Base-by-base conservation (phyloP, 2,888 invertebrate genomes). In the Agrotis ipsilon region DNA sequence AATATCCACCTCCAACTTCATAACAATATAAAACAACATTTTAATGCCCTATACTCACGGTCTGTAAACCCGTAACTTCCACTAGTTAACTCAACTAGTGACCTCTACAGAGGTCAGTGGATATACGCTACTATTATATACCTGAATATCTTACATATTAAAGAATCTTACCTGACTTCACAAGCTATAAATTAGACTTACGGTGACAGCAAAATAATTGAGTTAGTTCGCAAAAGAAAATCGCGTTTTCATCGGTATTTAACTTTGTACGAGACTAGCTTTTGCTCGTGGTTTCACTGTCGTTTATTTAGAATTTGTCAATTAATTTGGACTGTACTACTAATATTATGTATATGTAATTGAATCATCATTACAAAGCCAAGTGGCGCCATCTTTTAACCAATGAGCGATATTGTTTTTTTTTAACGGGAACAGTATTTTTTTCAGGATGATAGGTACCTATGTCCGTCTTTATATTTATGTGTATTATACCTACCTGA, bases 11-110 rank as follows among this genome's bases (percentile, higher is more conserved):
- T 49, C 39, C 24, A 59, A 43, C 58, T 61, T 52, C 39, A 58
- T 58, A n/a, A 19, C 9, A 19, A 48, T 18, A 51, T 64, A 45
- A 60, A 45, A 4, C 72, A 39, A n/a, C 45, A 16, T 52, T 69
- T 71, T 68, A 69, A 66, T 55, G 66, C 39, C 13, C 32, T 19
- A 57, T 49, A n/a, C n/a, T 68, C 54, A 61, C 19, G 55, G 54
- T 55, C 58, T 32, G 27, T 43, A 39, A 32, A 32, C 19, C 32
- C 18, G 48, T 80, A 80, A 78, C 69, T 75, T 78, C 24, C n/a
- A 70, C 72, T 18, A 24, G 63, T 78, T 78, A 80, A 80, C 55
- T 60, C 51, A 32, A 72, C 55, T 63, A 55, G 39, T 64, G 67
- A 80, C 77, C 72, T 63, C 11, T 54, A 11, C 1, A 1, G 54